Base-by-base conservation (phyloP, 2,888 invertebrate genomes). In the Eustalomyia histrio region DNA sequence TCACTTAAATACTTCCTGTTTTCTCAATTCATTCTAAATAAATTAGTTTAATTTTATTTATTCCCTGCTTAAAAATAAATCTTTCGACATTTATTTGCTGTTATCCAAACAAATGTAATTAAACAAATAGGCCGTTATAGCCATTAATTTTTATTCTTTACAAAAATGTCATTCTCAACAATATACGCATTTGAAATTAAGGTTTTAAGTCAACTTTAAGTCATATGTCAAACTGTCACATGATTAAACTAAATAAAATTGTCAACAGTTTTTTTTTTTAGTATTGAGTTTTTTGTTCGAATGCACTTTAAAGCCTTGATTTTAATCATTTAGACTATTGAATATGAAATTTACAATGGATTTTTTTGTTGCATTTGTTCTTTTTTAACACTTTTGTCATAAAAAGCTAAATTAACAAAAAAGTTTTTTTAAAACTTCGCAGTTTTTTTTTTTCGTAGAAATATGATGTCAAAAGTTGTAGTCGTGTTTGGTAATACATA, bases 171-270 rank as follows among this genome's bases (percentile, higher is more conserved):
- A 39, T 39, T 39, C n/a, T n/a, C 43, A 47, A n/a, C 1, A 14
- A n/a, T n/a, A 47, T 47, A 6, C n/a, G 16, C 55, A 61, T 73
- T 71, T 43, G 43, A 5, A 47, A 47, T 18, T 67, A 18, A 29
- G 17, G n/a, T 29, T 63, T 65, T 73, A 71, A 71, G 52, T 39
- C 76, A 57, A 53, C 61, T 61, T 69, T 61, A 72, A 80, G 72
- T 53, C 67, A 64, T 67, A 69, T 80, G 76, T 81, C 80, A 76
- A 81, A 74, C 71, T 81, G 81, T 81, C 76, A 69, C 55, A 65
- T 65, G 69, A 74, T 76, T 81, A 81, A n/a, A 78, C 74, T 61
- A 78, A 78, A 71, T 50, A 52, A 60, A 67, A 74, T 76, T 76
- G 76, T 76, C 76, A 73, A 55, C 63, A 73, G 55, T 29, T 71